Percentiles rank a stretch among this genome's conserved stretches.
Conservation (phyloP, 2,888 invertebrate species). For the Ectemnius continuus region DNA sequence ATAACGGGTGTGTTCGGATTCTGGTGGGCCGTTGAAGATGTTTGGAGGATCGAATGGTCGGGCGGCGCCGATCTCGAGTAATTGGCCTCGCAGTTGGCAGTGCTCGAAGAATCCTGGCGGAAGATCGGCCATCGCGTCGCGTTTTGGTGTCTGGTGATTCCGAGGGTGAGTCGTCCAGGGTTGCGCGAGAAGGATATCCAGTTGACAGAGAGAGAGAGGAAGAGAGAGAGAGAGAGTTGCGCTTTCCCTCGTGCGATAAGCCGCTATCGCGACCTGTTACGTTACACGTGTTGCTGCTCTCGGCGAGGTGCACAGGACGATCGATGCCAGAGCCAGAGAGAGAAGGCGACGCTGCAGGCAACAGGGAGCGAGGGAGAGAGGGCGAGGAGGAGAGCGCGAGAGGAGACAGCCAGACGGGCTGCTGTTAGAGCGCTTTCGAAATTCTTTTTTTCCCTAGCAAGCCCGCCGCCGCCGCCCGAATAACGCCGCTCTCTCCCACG, state of each 20-base stretch:
- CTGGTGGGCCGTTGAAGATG: constrained; percentile 2
- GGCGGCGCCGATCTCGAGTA: background rate
- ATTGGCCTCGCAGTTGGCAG: background rate
- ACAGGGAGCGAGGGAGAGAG: constrained; percentile 2
- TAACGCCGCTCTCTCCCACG: constrained; percentile 5
- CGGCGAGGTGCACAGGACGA: constrained; percentile 32
- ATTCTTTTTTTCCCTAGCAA: too few species aligned
- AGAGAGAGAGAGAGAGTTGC: constrained; percentile 1
- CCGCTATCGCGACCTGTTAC: constrained; percentile 50
- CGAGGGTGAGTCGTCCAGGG: background rate
- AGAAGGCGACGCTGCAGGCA: background rate
- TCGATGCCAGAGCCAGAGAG: constrained; percentile 19
- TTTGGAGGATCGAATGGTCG: background rate
- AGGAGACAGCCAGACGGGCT: constrained; percentile 8
- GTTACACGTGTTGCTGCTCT: constrained; percentile 54
- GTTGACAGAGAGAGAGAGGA: background rate
- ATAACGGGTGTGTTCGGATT: background rate
- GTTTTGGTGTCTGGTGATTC: background rate
- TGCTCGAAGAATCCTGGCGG: background rate
- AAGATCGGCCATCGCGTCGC: background rate
- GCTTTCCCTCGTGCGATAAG: constrained; percentile 22
- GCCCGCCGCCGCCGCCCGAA: too few species aligned
- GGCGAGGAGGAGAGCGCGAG: constrained; percentile 7
- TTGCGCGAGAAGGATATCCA: background rate
- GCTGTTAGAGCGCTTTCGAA: too few species aligned